Percentiles rank a stretch among this genome's conserved stretches.
These are phyloP conservation scores for Tethea ocularis DNA, from an alignment of 2,888 invertebrate species.

Conservation along the genomic window DNA sequence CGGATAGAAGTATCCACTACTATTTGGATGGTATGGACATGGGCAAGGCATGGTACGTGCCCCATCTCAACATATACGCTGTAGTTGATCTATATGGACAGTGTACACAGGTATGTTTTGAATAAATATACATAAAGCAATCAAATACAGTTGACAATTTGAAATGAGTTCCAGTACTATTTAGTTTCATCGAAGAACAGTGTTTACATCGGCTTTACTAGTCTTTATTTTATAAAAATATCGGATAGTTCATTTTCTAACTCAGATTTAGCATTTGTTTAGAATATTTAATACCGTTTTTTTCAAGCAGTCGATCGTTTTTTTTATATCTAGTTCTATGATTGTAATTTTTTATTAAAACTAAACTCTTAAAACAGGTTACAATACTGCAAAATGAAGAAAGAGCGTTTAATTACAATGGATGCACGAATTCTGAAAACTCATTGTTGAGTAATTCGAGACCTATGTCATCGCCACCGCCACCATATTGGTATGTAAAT, in stretches of 20 bases:
- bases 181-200: too few species aligned
- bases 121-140: neutral
- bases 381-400: slow-evolving; percentile 74
- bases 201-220: neutral
- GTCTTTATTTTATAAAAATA: too few species aligned
- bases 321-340: neutral
- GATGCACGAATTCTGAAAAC: slow-evolving; percentile 66
- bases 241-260: too few species aligned
- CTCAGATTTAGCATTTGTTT: too few species aligned
- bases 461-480: slow-evolving; percentile 55
- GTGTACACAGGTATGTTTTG: slow-evolving; percentile 91
- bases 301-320: neutral
- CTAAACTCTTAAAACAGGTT: slow-evolving; percentile 47
- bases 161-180: neutral
- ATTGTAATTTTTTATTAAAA: too few species aligned
- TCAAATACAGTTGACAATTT: neutral
- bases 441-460: slow-evolving; percentile 57
- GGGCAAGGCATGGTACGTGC: slow-evolving; percentile 92
- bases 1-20: slow-evolving; percentile 93
- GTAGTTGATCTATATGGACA: slow-evolving; percentile 98
- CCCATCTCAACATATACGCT: slow-evolving; percentile 92
- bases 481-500: slow-evolving; percentile 65
- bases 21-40: slow-evolving; percentile 94
- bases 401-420: slow-evolving; percentile 71
- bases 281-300: neutral